Evolutionary conservation across 2,888 invertebrate genomes (phyloP).

Genomic region (Sinohyriopsis cumingii): DNA sequence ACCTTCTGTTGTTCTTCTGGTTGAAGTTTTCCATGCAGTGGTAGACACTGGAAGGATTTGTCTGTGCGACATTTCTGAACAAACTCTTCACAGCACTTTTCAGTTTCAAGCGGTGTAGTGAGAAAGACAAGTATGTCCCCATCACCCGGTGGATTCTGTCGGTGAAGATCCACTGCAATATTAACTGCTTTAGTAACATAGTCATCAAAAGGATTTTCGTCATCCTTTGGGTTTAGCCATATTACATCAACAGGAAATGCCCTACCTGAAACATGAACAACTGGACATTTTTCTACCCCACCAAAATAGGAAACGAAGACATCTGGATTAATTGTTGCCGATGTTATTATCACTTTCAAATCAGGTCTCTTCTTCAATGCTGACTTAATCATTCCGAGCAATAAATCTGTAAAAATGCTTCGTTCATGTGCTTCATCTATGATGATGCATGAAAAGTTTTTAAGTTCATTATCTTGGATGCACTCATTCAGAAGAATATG

Average conservation of each 20-base stretch:
- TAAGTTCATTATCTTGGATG: slow-evolving; percentile 49
- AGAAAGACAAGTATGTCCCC: slow-evolving; percentile 71
- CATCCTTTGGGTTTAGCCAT: slow-evolving; percentile 31
- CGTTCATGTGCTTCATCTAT: slow-evolving; percentile 71
- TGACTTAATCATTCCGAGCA: slow-evolving; percentile 65
- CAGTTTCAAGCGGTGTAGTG: slow-evolving; percentile 60
- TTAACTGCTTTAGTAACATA: slow-evolving; percentile 50
- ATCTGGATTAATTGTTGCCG: slow-evolving; percentile 68
- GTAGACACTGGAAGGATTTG: slow-evolving; percentile 25
- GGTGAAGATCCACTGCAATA: slow-evolving; percentile 55
- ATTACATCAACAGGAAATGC: slow-evolving; percentile 66
- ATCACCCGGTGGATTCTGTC: slow-evolving; percentile 51
- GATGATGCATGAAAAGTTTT: slow-evolving; percentile 48
- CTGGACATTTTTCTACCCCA: slow-evolving; percentile 25
- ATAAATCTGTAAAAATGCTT: slow-evolving; percentile 65
- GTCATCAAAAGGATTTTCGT: slow-evolving; percentile 24
- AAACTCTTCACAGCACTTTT: slow-evolving; percentile 50
- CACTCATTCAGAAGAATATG: slow-evolving; percentile 64
- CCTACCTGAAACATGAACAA: slow-evolving; percentile 64
- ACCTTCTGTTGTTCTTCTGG: slow-evolving; percentile 62
- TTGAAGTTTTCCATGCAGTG: slow-evolving; percentile 59
- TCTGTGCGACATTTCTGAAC: slow-evolving; percentile 6
- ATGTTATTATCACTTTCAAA: slow-evolving; percentile 66
- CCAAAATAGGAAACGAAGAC: slow-evolving; percentile 63
- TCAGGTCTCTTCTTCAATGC: slow-evolving; percentile 50